Evolutionary conservation across 1,140 invertebrate species (phyloP), one percentile per base, ranked within the genome.

Genomic region (Tetragnatha versicolor): DNA sequence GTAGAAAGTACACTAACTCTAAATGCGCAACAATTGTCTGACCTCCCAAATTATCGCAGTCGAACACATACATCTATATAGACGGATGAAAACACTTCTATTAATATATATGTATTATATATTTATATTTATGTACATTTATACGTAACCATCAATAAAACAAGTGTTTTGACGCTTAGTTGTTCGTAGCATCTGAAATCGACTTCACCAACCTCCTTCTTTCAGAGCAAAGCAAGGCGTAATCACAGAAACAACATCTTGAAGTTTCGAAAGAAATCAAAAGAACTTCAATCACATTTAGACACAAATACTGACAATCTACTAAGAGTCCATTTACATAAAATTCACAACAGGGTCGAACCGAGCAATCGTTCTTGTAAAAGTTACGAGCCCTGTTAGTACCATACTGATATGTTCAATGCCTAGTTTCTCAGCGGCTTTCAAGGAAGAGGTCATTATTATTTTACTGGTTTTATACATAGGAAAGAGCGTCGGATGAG

Each of bases 31-130:
- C 29, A 70, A 70, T 27, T 70, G 22, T 70, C 27, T 51, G 68
- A 20, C 20, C 10, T 39, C 14, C 35, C 7, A 33, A 49, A 7
- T 20, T 17, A 39, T 22, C 68, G 49, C 68, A 70, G 20, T 55
- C 9, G 31, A 47, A 51, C 47, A 70, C 68, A 70, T 37, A 70
- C 68, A 70, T 70, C 68, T 70, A 70, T 53, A 70, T 70, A 70
- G 68, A 70, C 68, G 68, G 68, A 70, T 53, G 47, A 68, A 70
- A 70, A 70, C 68, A 70, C 68, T 70, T 70, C 68, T 70, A 70
- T 29, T 37, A 55, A 53, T 70, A 53, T 55, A 53, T 70, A 70
- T 70, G 47, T 51, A 49, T 70, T 70, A 70, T 55, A 53, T 70
- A 35, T 70, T 53, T 55, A 70, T 70, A 42, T 70, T 53, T 70